phyloP scores from a whole-genome alignment of 2,888 invertebrate genomes.

The Sicus ferrugineus region DNA sequence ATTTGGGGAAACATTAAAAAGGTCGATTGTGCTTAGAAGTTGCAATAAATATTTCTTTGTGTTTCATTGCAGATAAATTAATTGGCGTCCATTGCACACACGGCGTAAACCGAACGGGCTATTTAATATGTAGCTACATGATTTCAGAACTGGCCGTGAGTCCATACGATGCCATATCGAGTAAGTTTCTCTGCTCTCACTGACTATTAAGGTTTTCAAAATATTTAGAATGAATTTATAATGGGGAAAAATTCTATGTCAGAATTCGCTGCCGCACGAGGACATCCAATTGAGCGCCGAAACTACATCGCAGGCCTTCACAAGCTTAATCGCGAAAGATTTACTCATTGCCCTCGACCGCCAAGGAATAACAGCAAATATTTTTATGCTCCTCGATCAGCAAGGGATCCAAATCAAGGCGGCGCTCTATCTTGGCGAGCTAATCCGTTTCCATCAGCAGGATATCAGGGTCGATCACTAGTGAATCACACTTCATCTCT shows the following conservation, averaged over 20 bases:
- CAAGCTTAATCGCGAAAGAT: background rate
- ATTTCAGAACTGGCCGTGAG: constrained; percentile 70
- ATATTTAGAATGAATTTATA: background rate
- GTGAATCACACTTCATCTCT: too few species aligned
- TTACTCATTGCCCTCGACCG: too few species aligned
- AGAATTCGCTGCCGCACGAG: constrained; percentile 74
- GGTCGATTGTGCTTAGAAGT: too few species aligned
- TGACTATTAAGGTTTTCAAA: background rate
- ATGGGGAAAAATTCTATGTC: constrained; percentile 36
- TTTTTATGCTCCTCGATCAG: too few species aligned
- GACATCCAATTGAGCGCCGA: constrained; percentile 72
- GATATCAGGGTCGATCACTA: too few species aligned
- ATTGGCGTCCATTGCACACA: constrained; percentile 86
- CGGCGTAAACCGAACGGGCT: constrained; percentile 82
- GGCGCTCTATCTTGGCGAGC: too few species aligned
- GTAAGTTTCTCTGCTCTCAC: constrained; percentile 64
- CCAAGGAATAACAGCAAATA: too few species aligned
- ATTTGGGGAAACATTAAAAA: too few species aligned
- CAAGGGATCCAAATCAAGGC: too few species aligned
- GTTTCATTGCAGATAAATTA: constrained; percentile 73
- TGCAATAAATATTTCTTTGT: too few species aligned
- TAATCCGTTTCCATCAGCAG: too few species aligned
- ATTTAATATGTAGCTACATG: constrained; percentile 79
- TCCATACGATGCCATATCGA: constrained; percentile 68
- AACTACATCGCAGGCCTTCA: constrained; percentile 64